These are phyloP conservation scores for Gulo gulo DNA, from an alignment of 2,113 vertebrate genomes.

Conservation along the genomic window DNA sequence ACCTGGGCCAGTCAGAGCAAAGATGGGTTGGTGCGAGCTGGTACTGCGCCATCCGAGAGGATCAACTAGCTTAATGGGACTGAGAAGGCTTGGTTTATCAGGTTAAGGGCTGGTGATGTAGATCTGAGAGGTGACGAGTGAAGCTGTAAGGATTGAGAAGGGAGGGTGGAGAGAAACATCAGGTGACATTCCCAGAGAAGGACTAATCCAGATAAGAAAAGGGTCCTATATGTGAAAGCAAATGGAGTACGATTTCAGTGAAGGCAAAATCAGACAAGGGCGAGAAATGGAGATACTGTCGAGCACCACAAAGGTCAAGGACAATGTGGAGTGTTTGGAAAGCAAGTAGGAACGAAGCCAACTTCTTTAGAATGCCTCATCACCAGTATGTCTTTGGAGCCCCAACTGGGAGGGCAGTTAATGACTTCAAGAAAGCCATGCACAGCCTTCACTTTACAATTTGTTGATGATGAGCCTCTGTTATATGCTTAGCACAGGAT, in stretches of 20 bases:
- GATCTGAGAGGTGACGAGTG: neutral
- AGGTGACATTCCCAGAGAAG: neutral
- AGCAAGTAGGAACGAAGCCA: neutral
- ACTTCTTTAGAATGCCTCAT: neutral
- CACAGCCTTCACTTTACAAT: neutral
- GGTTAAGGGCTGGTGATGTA: neutral
- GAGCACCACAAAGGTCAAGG: neutral
- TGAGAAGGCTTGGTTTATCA: neutral
- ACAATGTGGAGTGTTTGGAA: neutral
- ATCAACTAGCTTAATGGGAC: neutral
- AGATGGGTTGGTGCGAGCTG: neutral
- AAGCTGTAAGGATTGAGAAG: neutral
- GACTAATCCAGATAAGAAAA: neutral
- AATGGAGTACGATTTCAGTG: fast-evolving
- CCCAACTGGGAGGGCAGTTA: neutral
- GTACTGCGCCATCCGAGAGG: neutral
- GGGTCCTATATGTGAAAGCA: neutral
- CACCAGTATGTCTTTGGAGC: neutral
- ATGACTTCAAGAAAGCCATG: neutral
- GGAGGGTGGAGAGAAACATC: neutral
- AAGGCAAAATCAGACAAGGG: neutral
- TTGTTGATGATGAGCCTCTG: neutral
- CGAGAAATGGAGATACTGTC: neutral
- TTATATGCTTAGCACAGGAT: neutral
- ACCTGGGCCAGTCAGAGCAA: neutral